Evolutionary conservation across 2,113 vertebrate genomes (phyloP), one percentile per base, ranked within the genome.

Genomic region (Petaurus breviceps): DNA sequence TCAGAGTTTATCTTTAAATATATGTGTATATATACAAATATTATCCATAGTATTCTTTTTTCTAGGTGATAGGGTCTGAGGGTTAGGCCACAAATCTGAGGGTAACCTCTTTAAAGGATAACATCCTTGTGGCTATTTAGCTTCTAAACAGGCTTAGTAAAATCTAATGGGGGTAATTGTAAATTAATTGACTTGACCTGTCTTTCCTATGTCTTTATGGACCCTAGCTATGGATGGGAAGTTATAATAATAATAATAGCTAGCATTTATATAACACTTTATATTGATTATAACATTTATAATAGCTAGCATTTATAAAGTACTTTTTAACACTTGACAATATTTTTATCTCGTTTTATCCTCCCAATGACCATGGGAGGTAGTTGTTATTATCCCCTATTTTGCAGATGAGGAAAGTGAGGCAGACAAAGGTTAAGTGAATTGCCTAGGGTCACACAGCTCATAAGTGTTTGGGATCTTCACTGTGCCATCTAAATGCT

Each of bases 41-140:
- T 77, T 7, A 77, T 92, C 68, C 89, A 25, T 93, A 51, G 46
- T 90, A 51, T 57, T 94, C 26, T 7, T 96, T 51, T 95, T 96
- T 31, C n/a, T 26, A 68, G 46, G 23, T 95, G 50, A 47, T 77
- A 68, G 26, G 4, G n/a, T 43, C 46, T n/a, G 8, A 52, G 47
- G 16, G 57, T 37, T 51, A 89, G 46, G 26, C 84, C 22, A 23
- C 57, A 47, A 28, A 51, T 49, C 9, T 90, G 46, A 91, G 5
- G 84, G 68, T 89, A 68, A 31, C 31, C 49, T 90, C 95, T 92
- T 51, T 49, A 91, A 95, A 51, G 92, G 37, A 37, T 94, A 77
- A 55, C 52, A 22, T 94, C 94, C 94, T 93, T 84, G 2, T 96
- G 55, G 92, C 25, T 94, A 4, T 22, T 51, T 52, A 51, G 37